A percentile compares a stretch with the other conserved stretches of the same genome.
Evolutionary conservation across 2,888 invertebrate species (phyloP).

Genomic region (Gortyna flavago): DNA sequence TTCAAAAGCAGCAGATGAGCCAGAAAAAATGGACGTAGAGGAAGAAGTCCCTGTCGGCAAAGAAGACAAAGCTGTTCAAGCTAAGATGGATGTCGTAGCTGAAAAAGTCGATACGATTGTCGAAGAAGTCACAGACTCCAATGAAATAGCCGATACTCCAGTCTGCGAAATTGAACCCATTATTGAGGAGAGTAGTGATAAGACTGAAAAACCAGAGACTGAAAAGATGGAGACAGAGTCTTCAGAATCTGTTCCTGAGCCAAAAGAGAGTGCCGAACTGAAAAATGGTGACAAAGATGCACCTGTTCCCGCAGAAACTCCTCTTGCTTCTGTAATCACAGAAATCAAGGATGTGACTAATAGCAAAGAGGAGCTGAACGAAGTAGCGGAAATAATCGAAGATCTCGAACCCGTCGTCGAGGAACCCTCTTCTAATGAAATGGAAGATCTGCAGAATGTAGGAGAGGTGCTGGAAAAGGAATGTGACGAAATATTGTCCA

Average conservation of each 20-base stretch:
- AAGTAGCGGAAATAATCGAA: slow-evolving; percentile 78
- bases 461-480: slow-evolving; percentile 86
- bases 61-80: slow-evolving; percentile 28
- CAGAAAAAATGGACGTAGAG: slow-evolving; percentile 80
- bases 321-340: slow-evolving; percentile 73
- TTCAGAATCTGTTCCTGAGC: slow-evolving; percentile 67
- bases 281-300: slow-evolving; percentile 66
- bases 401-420: slow-evolving; percentile 82
- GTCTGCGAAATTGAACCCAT: slow-evolving; percentile 74
- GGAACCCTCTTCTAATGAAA: slow-evolving; percentile 80
- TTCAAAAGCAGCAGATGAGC: slow-evolving; percentile 63
- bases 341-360: slow-evolving; percentile 82
- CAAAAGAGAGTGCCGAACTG: slow-evolving; percentile 71
- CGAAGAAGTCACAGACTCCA: slow-evolving; percentile 75
- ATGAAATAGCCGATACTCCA: slow-evolving; percentile 70
- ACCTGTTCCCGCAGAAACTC: slow-evolving; percentile 72
- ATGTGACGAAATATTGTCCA: slow-evolving; percentile 87
- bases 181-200: slow-evolving; percentile 75
- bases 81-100: slow-evolving; percentile 52
- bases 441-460: slow-evolving; percentile 83
- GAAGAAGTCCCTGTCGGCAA: slow-evolving; percentile 52
- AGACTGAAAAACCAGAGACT: slow-evolving; percentile 76
- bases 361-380: slow-evolving; percentile 75
- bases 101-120: slow-evolving; percentile 70
- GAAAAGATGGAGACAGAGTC: slow-evolving; percentile 76